Evolutionary conservation across 1,140 invertebrate genomes (phyloP).

Genomic region (Akabosia matsudoensis): DNA sequence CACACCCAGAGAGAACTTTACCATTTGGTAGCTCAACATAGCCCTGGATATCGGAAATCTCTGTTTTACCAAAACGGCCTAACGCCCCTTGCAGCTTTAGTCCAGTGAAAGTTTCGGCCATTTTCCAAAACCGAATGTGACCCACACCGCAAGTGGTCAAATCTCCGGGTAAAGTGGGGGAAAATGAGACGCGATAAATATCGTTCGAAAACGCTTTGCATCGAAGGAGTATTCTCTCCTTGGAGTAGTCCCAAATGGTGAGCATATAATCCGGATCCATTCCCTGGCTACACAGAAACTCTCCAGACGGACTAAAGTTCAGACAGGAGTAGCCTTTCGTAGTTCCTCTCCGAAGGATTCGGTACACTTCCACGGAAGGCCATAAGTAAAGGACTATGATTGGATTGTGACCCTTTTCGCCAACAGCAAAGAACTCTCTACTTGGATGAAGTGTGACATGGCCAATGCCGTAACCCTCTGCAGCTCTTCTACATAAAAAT

Average conservation of each 20-base stretch:
- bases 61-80: constrained; percentile 83
- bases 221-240: constrained; percentile 67
- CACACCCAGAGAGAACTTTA: constrained; percentile 78
- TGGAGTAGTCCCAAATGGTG: constrained; percentile 83
- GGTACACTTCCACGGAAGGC: constrained; percentile 69
- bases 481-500: constrained; percentile 66
- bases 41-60: constrained; percentile 81
- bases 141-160: constrained; percentile 70
- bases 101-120: constrained; percentile 82
- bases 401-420: constrained; percentile 64
- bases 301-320: constrained; percentile 74
- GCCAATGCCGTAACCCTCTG: constrained; percentile 72
- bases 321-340: constrained; percentile 66
- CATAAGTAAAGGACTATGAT: constrained; percentile 78
- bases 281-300: constrained; percentile 75
- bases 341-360: constrained; percentile 71
- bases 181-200: constrained; percentile 75
- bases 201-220: constrained; percentile 76
- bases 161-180: constrained; percentile 68
- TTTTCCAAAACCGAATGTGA: constrained; percentile 92
- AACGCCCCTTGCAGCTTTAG: constrained; percentile 79
- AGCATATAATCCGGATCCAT: constrained; percentile 79
- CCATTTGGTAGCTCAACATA: constrained; percentile 79
- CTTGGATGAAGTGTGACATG: constrained; percentile 72
- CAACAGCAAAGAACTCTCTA: constrained; percentile 70